phyloP scores from a whole-genome alignment of 2,888 invertebrate species.

The Drosophila fungiperda region DNA sequence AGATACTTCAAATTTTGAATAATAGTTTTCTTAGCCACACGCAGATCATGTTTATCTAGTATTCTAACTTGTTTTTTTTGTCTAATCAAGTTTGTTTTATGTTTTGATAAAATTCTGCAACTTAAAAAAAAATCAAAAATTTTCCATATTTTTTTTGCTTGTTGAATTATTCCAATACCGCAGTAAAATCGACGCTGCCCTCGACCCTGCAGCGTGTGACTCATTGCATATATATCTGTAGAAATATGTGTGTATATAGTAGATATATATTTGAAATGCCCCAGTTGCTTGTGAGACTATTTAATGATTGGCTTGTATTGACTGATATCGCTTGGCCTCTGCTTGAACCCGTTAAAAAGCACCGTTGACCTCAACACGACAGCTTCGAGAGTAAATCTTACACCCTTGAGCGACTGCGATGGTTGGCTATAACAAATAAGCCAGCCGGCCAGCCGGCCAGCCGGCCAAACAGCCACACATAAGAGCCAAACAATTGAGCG shows the following conservation, averaged over 20 bases:
- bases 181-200: slow-evolving; percentile 45
- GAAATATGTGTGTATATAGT: background rate
- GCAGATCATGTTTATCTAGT: background rate
- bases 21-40: background rate
- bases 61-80: slow-evolving; percentile 1
- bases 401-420: slow-evolving; percentile 71
- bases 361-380: slow-evolving; percentile 74
- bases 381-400: slow-evolving; percentile 19
- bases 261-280: slow-evolving; percentile 18
- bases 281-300: slow-evolving; percentile 15
- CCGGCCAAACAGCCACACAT: background rate
- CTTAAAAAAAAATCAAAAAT: background rate
- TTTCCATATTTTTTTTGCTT: slow-evolving; percentile 3
- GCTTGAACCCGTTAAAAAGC: slow-evolving; percentile 70
- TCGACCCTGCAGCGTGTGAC: slow-evolving; percentile 69
- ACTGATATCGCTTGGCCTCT: slow-evolving; percentile 15
- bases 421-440: slow-evolving; percentile 69
- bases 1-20: background rate
- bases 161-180: background rate
- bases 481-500: slow-evolving; percentile 68
- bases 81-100: background rate
- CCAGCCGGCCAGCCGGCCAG: slow-evolving; percentile 51
- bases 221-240: slow-evolving; percentile 17
- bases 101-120: background rate
- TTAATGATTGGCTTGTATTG: slow-evolving; percentile 6